Evolutionary conservation across 2,888 invertebrate species (phyloP), one percentile per base, ranked within the genome.

Genomic region (Serripes groenlandicus): DNA sequence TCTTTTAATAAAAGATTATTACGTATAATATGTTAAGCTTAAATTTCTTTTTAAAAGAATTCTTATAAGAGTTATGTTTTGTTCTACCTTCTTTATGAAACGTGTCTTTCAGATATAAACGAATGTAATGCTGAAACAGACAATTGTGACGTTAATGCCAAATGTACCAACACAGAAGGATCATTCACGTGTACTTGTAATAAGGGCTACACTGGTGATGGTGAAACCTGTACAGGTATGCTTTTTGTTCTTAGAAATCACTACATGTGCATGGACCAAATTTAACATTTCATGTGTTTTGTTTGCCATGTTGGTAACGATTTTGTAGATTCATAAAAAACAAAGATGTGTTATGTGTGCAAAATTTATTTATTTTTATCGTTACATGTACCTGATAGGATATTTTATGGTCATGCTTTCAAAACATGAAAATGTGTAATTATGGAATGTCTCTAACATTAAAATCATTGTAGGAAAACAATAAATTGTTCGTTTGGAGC

Each of bases 131-230:
- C 28, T 32, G 62, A 62, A 2, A 3, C 28, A 4, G 62, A 62
- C 34, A 62, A 30, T 18, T 62, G 62, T 34, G 34, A 34, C 34
- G n/a, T 62, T 5, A 62, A 62, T 62, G 62, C 62, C 9, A 7
- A n/a, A 15, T 62, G 62, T 32, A 62, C 62, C 7, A 62, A 62
- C 34, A 62, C 34, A 15, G 15, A 32, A 5, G 62, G 62, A 3
- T 62, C 34, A 30, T 62, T 62, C 34, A 32, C 34, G 21, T 62
- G 62, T 62, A 21, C 3, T 9, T 62, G 62, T 62, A 26, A 62
- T 28, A n/a, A 30, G 9, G 62, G 62, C 1, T 62, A 28, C 26
- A 62, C 34, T 34, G 62, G 62, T 32, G n/a, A 30, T 62, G 62
- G 62, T 4, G 34, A 30, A 9, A 5, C 9, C 7, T 56, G 56